Base-by-base conservation (phyloP, 1,140 invertebrate genomes). In the Steinernema khuongi region DNA sequence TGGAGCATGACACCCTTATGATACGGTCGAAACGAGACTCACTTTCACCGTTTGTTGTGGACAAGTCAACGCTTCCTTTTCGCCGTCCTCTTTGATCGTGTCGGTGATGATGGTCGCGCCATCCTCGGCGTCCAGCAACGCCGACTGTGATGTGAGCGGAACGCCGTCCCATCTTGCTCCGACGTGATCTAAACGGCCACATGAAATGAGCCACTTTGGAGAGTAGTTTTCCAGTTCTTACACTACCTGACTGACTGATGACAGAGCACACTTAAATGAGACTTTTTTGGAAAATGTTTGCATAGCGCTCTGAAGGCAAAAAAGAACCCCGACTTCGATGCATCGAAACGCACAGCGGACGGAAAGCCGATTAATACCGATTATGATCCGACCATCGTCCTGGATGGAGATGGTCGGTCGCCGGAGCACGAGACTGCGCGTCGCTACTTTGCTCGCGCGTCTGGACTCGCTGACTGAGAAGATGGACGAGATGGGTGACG, bases 401-500 rank as follows among this genome's bases (percentile, higher is more conserved):
- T 85, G 81, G 22, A 84, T 84, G 32, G 84, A 85, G 73, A 84
- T 85, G 31, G 82, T 84, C 22, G 82, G 82, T 30, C 82, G 50
- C 50, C 82, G 67, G 11, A 85, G 72, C 18, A 82, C 69, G 7
- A 82, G 60, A 60, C 72, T 70, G 43, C 70, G 43, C 11, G 43
- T 33, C 67, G 67, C 73, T 43, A 36, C 26, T 66, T 68, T 75
- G 28, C 74, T 75, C 18, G 66, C 19, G 31, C 76, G 50, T 36
- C 78, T 69, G 7, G 73, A 67, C 14, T 79, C 72, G 30, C 7
- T 31, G 22, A 44, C 72, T 31, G 76, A 77, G 44, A 77, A 77
- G 50, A 77, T 74, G 19, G 76, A 75, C n/a, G 70, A 69, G 1
- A 72, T 71, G 1, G 76, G 76, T 0, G 76, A 77, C 29, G 76